Conservation (phyloP, 2,797 vertebrate genomes). For the Meriones psammophilus region DNA sequence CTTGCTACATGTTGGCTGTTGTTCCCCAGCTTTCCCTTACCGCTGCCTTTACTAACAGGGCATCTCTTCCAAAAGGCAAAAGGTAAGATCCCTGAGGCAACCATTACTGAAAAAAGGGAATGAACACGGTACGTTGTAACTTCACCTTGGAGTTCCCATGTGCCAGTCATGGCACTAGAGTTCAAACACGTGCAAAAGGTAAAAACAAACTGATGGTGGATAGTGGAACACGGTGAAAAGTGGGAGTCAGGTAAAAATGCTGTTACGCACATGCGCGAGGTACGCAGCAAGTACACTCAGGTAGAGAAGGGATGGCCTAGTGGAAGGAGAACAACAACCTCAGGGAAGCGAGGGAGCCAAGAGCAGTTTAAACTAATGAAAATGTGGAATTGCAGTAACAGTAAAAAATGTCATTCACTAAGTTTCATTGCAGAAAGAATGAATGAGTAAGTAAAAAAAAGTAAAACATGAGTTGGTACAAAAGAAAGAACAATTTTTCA, state of each 20-base stretch:
- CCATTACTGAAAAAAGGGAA: not conserved
- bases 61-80: constrained; percentile 33
- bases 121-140: not conserved
- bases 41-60: not conserved
- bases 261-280: not conserved
- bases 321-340: constrained; percentile 1
- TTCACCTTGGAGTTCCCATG: not conserved
- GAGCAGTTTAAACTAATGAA: not conserved
- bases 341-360: not conserved
- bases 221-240: not conserved
- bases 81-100: not conserved
- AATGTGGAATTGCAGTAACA: not conserved
- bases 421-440: not conserved
- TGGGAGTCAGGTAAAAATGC: constrained; percentile 22
- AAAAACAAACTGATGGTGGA: not conserved
- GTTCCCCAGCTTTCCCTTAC: not conserved
- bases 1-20: not conserved
- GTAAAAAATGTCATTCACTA: constrained; percentile 1
- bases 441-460: not conserved
- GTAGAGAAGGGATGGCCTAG: not conserved
- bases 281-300: not conserved
- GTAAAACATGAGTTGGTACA: not conserved
- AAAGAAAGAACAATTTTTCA: constrained; percentile 53
- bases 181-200: not conserved
- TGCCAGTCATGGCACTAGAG: not conserved